Evolutionary conservation across 2,113 vertebrate genomes (phyloP).

Genomic region (Sebastes fasciatus): DNA sequence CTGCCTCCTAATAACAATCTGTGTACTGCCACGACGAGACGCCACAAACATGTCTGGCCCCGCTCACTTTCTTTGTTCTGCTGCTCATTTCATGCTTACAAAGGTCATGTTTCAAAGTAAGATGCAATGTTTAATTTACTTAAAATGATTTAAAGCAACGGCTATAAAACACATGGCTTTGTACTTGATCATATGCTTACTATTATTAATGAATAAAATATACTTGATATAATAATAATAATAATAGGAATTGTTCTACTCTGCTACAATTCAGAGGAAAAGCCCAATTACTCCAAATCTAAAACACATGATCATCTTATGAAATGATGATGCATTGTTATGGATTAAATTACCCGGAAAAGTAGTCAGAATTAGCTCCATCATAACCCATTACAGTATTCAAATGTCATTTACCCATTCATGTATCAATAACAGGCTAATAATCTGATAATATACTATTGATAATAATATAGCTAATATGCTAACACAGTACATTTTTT

Average conservation of each 20-base stretch:
- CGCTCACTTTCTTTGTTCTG: constrained; percentile 43
- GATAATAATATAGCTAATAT: neutral
- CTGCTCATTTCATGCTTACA: neutral
- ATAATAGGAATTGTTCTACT: neutral
- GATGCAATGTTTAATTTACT: neutral
- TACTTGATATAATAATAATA: constrained; percentile 25
- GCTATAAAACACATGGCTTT: constrained; percentile 24
- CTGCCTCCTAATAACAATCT: constrained; percentile 70
- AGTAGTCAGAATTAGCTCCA: neutral
- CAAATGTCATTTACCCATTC: neutral
- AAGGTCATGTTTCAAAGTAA: constrained; percentile 16
- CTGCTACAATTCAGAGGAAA: neutral
- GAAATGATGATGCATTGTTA: neutral
- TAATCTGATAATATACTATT: neutral
- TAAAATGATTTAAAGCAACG: constrained; percentile 19
- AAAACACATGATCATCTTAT: neutral
- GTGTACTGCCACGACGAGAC: constrained; percentile 45
- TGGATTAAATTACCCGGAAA: neutral
- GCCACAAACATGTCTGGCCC: constrained; percentile 11
- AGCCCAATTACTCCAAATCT: neutral
- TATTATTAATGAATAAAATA: constrained; percentile 30
- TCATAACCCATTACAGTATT: neutral
- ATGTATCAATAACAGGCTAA: neutral
- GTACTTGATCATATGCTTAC: constrained; percentile 32
- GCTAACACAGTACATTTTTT: neutral